These are phyloP conservation scores for Psittacula cyanocephala DNA, from an alignment of 2,113 vertebrate species.

Conservation along the genomic window DNA sequence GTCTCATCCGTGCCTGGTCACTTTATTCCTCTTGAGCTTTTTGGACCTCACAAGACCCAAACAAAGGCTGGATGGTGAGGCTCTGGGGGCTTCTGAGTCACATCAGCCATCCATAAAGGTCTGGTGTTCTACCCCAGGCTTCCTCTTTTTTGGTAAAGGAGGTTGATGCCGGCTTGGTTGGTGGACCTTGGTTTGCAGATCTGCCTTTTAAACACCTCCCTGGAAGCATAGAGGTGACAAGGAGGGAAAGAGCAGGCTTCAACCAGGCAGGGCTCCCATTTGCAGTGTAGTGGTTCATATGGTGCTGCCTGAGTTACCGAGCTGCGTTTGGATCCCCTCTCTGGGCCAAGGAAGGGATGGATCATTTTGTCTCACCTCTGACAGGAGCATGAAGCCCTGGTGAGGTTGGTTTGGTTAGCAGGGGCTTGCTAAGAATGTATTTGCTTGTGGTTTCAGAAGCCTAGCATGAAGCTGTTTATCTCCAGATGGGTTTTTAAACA, in stretches of 20 bases:
- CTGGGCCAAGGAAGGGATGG: neutral
- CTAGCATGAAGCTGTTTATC: slow-evolving; percentile 14
- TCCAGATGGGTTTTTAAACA: slow-evolving; percentile 26
- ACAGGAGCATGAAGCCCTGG: neutral
- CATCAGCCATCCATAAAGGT: neutral
- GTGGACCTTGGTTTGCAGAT: neutral
- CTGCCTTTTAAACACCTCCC: neutral
- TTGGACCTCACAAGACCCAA: neutral
- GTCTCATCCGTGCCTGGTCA: neutral
- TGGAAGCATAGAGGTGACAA: neutral
- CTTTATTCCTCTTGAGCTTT: neutral
- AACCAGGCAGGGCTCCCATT: neutral
- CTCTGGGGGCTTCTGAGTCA: neutral
- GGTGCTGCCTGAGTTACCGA: neutral
- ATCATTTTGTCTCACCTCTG: neutral
- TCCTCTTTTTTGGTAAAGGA: neutral
- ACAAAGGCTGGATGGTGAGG: neutral
- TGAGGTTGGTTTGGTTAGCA: neutral
- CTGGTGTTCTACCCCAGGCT: neutral
- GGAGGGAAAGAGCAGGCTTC: neutral
- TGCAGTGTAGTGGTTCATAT: neutral
- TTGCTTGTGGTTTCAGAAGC: neutral
- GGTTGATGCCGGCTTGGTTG: neutral
- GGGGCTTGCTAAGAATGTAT: neutral
- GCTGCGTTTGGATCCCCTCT: neutral